Evolutionary conservation across 64 coral and sea anemone species (phyloP), one percentile per base, ranked within the genome.

Genomic region (Acropora yongei): DNA sequence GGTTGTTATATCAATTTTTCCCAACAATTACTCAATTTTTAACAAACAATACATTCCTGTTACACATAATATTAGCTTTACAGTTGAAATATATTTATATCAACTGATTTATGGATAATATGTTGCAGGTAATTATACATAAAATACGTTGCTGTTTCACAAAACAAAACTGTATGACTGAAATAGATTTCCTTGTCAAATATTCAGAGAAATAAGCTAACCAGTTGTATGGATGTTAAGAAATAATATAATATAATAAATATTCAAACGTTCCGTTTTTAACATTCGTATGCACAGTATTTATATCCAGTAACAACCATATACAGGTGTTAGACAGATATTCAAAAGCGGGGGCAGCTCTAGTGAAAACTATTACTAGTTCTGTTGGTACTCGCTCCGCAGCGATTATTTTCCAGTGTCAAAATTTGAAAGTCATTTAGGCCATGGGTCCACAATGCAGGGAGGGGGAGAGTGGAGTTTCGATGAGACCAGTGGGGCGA

Each of bases 201-300:
- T 89, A 69, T 89, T 79, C 87, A 89, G 87, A 89, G 61, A 82
- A 82, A 90, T 90, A 90, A 81, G 63, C 80, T 57, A 72, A 90
- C 78, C 71, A 90, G 77, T 90, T 81, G 81, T 57, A 81, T 90
- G 88, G 78, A 81, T 90, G 88, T 90, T 90, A 90, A 90, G n/a
- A n/a, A n/a, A n/a, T n/a, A n/a, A n/a, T n/a, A n/a, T n/a, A n/a
- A 8, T 82, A 81, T 78, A 82, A 90, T 90, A 90, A 90, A 90
- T 67, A 47, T 90, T 90, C 63, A 90, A 74, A 82, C 88, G 88
- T 90, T 90, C 73, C 68, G 80, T 90, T 90, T 90, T 90, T 72
- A 90, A 90, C 78, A 75, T 68, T 90, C 58, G 76, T 80, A 80
- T 90, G 87, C 65, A 90, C 77, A 82, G 78, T 90, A 90, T 90